Evolutionary conservation across 2,888 invertebrate genomes (phyloP).

Genomic region (Leptinotarsa tumamoca): DNA sequence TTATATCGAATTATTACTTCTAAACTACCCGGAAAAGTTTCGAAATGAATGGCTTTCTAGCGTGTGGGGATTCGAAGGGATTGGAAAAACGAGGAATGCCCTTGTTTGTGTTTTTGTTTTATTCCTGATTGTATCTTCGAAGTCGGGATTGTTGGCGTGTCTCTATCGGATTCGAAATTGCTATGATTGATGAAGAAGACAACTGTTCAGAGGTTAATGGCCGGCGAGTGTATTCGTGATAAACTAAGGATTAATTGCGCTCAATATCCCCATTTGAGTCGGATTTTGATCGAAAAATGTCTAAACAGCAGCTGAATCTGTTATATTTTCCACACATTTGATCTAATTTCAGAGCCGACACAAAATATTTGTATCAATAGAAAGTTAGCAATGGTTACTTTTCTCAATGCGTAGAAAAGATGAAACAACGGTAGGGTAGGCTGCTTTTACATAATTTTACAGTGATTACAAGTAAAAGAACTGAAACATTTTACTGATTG

Average conservation of each 20-base stretch:
- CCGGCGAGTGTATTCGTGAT: neutral
- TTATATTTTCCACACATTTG: too few species aligned
- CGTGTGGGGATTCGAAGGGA: conserved; percentile 1
- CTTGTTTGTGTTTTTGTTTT: conserved; percentile 9
- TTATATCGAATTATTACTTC: conserved; percentile 26
- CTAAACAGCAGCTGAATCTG: too few species aligned
- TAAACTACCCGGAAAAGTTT: conserved; percentile 11
- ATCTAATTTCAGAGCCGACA: too few species aligned
- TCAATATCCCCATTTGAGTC: neutral
- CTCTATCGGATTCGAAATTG: neutral
- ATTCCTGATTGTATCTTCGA: conserved; percentile 6
- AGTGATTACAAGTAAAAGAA: too few species aligned
- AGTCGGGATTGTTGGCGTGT: conserved; percentile 3
- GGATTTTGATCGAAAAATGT: too few species aligned
- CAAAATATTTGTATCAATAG: too few species aligned
- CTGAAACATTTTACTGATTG: too few species aligned
- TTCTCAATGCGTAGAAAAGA: too few species aligned
- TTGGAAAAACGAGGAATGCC: neutral
- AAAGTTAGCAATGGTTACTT: too few species aligned
- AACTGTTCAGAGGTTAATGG: neutral
- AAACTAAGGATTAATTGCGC: neutral
- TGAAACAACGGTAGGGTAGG: too few species aligned
- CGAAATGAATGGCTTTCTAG: conserved; percentile 8
- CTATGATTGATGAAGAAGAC: neutral
- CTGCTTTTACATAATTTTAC: too few species aligned